A percentile compares a stretch with the other conserved stretches of the same genome.
Conservation (phyloP, 2,797 vertebrate genomes). For the Malacoctenus gilli region DNA sequence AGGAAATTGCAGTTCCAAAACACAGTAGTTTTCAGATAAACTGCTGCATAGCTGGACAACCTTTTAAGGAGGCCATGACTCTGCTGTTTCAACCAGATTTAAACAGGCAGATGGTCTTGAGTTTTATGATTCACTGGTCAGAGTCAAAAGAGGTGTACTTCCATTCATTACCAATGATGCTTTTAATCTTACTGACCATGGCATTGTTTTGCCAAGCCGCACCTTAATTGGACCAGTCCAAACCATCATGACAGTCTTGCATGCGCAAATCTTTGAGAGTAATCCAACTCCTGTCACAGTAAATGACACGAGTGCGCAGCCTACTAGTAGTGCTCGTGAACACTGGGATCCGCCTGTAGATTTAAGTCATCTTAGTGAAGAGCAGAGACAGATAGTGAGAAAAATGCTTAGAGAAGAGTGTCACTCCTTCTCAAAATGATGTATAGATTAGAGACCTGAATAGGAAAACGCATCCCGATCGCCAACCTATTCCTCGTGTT, state of each 20-base stretch:
- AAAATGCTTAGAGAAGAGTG: constrained; percentile 40
- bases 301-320: not conserved
- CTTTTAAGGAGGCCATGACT: constrained; percentile 17
- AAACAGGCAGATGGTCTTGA: constrained; percentile 44
- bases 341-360: constrained; percentile 35
- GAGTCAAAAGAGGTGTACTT: not conserved
- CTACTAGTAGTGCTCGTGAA: not conserved
- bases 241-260: not conserved
- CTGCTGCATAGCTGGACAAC: constrained; percentile 10
- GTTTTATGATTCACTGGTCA: constrained; percentile 32
- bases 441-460: constrained; percentile 7
- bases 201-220: constrained; percentile 7
- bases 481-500: not conserved
- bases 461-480: not conserved
- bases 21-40: constrained; percentile 10
- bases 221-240: constrained; percentile 16
- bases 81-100: constrained; percentile 29
- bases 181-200: constrained; percentile 28
- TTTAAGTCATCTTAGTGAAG: constrained; percentile 16
- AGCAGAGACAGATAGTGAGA: constrained; percentile 12
- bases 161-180: constrained; percentile 25
- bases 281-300: not conserved
- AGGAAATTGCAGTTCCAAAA: not conserved
- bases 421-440: constrained; percentile 25
- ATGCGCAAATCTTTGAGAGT: constrained; percentile 1